These are phyloP conservation scores for Podotricha telesiphe DNA, from an alignment of 2,888 invertebrate species.

Conservation along the genomic window DNA sequence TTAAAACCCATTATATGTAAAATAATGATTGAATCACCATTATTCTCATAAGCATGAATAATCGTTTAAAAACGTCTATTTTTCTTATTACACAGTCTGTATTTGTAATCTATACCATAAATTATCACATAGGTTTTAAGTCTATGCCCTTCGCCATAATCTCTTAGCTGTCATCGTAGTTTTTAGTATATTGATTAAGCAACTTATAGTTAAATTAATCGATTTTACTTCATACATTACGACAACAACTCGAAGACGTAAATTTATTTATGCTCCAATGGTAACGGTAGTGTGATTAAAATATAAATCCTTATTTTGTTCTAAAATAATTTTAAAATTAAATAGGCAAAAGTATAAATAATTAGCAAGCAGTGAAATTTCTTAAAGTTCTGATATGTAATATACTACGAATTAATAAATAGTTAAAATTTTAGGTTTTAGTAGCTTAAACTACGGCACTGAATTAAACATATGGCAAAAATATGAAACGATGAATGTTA, in stretches of 20 bases:
- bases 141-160: constrained; percentile 31
- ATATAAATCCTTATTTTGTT: no score
- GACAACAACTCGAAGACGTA: not conserved
- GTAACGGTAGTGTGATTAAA: not conserved
- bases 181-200: constrained; percentile 24
- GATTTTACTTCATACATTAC: constrained; percentile 1
- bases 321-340: no score
- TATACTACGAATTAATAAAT: no score
- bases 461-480: no score
- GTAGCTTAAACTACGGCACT: no score
- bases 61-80: constrained; percentile 5
- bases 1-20: not conserved
- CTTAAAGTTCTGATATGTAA: no score
- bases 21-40: not conserved
- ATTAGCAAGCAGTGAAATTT: no score
- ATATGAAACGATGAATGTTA: no score
- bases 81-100: constrained; percentile 2
- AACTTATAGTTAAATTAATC: constrained; percentile 37
- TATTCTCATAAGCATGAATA: constrained; percentile 2
- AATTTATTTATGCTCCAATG: not conserved
- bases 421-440: no score
- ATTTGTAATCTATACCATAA: constrained; percentile 26
- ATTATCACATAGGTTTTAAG: constrained; percentile 23
- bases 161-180: constrained; percentile 17
- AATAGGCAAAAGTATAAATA: no score